These are phyloP conservation scores for Salvelinus sp. DNA, from an alignment of 2,113 vertebrate species.

Conservation along the genomic window DNA sequence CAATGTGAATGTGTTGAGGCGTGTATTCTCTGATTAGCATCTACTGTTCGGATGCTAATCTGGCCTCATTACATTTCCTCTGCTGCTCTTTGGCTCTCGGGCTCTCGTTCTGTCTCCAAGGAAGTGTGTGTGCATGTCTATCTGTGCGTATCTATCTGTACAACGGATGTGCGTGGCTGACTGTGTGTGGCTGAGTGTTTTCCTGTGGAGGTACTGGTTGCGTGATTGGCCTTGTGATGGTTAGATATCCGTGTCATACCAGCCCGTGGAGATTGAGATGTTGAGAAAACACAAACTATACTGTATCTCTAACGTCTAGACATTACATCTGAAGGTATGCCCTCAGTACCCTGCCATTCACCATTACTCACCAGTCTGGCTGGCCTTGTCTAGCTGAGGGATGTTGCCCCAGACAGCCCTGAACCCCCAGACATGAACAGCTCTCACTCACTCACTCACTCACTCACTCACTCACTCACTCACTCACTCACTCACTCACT, in stretches of 20 bases:
- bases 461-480: too few relatives aligned
- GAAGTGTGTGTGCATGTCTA: constrained; percentile 3
- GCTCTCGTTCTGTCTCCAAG: constrained; percentile 1
- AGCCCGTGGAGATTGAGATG: not conserved
- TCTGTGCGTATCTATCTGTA: not conserved
- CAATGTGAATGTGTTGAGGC: constrained; percentile 13
- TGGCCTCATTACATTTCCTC: constrained; percentile 34
- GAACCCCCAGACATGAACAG: not conserved
- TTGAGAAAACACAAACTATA: not conserved
- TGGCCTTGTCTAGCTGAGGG: not conserved
- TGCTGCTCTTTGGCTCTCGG: constrained; percentile 8
- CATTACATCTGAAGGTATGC: not conserved
- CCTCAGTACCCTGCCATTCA: not conserved
- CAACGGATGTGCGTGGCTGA: not conserved
- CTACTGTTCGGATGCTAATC: constrained; percentile 30
- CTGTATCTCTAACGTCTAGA: not conserved
- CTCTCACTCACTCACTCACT: too few relatives aligned
- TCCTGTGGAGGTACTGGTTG: not conserved
- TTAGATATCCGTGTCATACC: not conserved
- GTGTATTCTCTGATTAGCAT: constrained; percentile 19
- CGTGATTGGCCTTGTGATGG: not conserved
- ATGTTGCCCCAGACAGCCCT: not conserved
- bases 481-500: too few relatives aligned
- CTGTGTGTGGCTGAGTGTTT: not conserved
- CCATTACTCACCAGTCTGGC: not conserved